Conservation (phyloP, 2,797 vertebrate species). For the Siniperca undulata region DNA sequence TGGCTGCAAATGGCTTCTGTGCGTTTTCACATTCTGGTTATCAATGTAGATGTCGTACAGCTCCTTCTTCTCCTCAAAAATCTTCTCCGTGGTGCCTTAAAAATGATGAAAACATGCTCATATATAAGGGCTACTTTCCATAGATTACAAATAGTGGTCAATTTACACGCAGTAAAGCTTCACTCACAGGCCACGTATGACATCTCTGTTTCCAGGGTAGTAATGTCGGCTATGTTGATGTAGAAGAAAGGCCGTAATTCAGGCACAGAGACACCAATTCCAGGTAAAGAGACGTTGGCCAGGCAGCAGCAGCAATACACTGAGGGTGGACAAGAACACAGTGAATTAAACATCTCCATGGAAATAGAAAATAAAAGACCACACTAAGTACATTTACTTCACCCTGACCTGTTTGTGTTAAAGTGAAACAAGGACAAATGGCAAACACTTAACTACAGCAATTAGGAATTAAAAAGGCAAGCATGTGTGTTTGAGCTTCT, state of each 20-base stretch:
- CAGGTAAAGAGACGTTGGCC: constrained; percentile 95
- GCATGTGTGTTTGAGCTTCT: constrained; percentile 50
- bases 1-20: constrained; percentile 91
- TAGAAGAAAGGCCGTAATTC: constrained; percentile 99
- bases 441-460: neutral
- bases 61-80: constrained; percentile 96
- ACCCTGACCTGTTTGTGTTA: neutral
- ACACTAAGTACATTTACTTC: neutral
- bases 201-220: constrained; percentile 92
- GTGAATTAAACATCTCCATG: neutral
- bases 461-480: neutral
- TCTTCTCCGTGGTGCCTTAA: constrained; percentile 98
- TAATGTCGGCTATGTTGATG: constrained; percentile 96
- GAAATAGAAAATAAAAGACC: neutral
- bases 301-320: constrained; percentile 99
- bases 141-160: neutral
- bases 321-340: constrained; percentile 61
- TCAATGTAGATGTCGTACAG: constrained; percentile 97
- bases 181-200: constrained; percentile 98
- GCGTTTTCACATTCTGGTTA: constrained; percentile 99
- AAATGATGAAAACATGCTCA: neutral
- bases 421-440: neutral
- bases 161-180: neutral
- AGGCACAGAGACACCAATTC: constrained; percentile 91
- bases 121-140: neutral